phyloP scores from a whole-genome alignment of 30 jellyfish, hydroid and myxozoan genomes.

The Pelagia noctiluca region DNA sequence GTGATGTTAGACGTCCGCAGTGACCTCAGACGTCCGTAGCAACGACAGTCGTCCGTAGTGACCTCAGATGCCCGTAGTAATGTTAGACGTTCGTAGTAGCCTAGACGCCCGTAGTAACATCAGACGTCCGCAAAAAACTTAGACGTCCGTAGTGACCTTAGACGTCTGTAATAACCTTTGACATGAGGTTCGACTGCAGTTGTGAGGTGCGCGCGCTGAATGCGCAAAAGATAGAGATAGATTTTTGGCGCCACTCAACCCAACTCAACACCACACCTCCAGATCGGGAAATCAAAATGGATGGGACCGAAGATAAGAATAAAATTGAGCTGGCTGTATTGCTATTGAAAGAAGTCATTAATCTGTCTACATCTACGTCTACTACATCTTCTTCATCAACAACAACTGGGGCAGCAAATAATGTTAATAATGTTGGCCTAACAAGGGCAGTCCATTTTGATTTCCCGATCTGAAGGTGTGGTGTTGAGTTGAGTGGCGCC shows the following conservation, averaged over 20 bases:
- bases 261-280: slow-evolving; percentile 5
- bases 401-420: slow-evolving; percentile 3
- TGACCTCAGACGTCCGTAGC: slow-evolving; percentile 15
- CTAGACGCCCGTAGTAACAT: neutral
- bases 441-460: slow-evolving; percentile 3
- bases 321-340: slow-evolving; percentile 1
- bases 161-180: neutral
- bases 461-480: slow-evolving; percentile 8
- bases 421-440: slow-evolving; percentile 2
- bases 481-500: slow-evolving; percentile 10
- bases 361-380: slow-evolving; percentile 5
- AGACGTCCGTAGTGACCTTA: neutral
- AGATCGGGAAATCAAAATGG: slow-evolving; percentile 5
- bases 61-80: neutral
- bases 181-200: slow-evolving; percentile 10
- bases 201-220: slow-evolving; percentile 26
- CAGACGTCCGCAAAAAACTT: neutral
- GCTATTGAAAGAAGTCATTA: slow-evolving; percentile 2
- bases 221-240: slow-evolving; percentile 10
- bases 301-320: slow-evolving; percentile 2
- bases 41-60: neutral
- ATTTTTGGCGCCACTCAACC: slow-evolving; percentile 4
- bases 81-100: neutral
- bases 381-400: slow-evolving; percentile 3
- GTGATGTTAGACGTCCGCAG: neutral